Evolutionary conservation across 1,140 invertebrate genomes (phyloP).

Genomic region (Telenomus remus): DNA sequence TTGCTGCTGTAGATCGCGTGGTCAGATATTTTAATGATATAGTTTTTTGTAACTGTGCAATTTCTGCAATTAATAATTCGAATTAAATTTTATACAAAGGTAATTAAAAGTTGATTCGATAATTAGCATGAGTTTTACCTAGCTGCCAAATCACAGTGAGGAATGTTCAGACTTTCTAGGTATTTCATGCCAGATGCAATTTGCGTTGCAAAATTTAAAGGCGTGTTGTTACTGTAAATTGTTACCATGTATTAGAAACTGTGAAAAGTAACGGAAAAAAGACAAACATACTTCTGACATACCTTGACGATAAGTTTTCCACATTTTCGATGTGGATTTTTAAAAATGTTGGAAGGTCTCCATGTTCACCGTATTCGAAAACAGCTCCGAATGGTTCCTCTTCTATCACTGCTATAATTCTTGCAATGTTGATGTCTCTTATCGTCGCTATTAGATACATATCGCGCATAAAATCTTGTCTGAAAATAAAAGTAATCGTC

Average conservation of each 20-base stretch:
- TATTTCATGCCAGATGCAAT: conserved; percentile 92
- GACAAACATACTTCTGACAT: background rate
- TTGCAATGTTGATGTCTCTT: conserved; percentile 88
- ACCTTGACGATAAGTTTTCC: conserved; percentile 70
- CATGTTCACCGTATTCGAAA: conserved; percentile 89
- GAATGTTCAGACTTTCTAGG: conserved; percentile 84
- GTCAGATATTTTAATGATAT: conserved; percentile 90
- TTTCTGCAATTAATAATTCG: conserved; percentile 79
- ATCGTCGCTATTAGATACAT: conserved; percentile 87
- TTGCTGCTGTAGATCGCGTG: conserved; percentile 91
- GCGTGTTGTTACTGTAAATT: conserved; percentile 82
- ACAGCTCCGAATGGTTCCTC: conserved; percentile 90
- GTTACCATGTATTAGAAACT: too few relatives aligned
- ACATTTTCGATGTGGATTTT: conserved; percentile 70
- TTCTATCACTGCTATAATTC: conserved; percentile 87
- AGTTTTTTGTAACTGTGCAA: conserved; percentile 87
- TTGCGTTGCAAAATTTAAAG: conserved; percentile 88
- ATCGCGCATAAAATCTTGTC: conserved; percentile 90
- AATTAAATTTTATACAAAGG: background rate
- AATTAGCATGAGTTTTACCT: too few relatives aligned
- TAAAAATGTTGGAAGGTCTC: conserved; percentile 88
- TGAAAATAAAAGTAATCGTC: conserved; percentile 62
- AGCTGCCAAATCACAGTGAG: conserved; percentile 86
- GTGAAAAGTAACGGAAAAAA: too few relatives aligned
- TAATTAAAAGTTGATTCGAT: background rate